A percentile compares a stretch with the other conserved stretches of the same genome.
Conservation (phyloP, 2,888 invertebrate genomes). For the Halictus ligatus region DNA sequence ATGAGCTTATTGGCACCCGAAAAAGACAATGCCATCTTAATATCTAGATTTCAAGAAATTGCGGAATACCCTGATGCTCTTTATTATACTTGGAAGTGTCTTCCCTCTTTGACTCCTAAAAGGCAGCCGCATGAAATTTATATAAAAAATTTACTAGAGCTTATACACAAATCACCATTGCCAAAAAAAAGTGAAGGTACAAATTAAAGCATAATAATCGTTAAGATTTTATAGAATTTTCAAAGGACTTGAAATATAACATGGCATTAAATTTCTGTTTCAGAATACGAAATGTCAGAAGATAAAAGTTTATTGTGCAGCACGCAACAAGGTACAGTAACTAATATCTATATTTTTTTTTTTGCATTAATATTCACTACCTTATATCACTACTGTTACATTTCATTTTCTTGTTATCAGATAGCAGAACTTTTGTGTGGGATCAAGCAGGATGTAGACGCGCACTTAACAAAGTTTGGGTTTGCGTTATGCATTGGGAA, state of each 20-base stretch:
- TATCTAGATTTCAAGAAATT: conserved; percentile 91
- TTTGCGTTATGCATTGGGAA: conserved; percentile 90
- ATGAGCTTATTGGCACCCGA: conserved; percentile 88
- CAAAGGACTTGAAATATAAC: conserved; percentile 6
- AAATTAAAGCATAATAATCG: background rate
- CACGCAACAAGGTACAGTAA: conserved; percentile 73
- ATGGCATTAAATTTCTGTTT: conserved; percentile 48
- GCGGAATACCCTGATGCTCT: conserved; percentile 91
- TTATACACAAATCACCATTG: conserved; percentile 87
- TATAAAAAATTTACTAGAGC: conserved; percentile 88
- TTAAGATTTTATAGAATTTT: background rate
- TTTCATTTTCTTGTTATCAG: conserved; percentile 21
- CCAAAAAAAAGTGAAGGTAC: conserved; percentile 84
- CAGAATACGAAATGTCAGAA: conserved; percentile 69
- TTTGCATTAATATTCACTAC: background rate
- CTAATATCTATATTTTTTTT: background rate
- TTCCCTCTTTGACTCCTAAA: conserved; percentile 87
- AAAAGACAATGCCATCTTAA: conserved; percentile 86
- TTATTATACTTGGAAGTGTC: conserved; percentile 88
- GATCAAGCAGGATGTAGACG: conserved; percentile 86
- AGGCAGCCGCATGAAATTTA: conserved; percentile 86
- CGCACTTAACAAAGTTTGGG: conserved; percentile 91
- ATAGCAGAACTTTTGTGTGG: conserved; percentile 85
- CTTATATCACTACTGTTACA: background rate
- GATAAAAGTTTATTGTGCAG: conserved; percentile 77